phyloP scores from a whole-genome alignment of 1,140 invertebrate genomes.

The Conus ventricosus region DNA sequence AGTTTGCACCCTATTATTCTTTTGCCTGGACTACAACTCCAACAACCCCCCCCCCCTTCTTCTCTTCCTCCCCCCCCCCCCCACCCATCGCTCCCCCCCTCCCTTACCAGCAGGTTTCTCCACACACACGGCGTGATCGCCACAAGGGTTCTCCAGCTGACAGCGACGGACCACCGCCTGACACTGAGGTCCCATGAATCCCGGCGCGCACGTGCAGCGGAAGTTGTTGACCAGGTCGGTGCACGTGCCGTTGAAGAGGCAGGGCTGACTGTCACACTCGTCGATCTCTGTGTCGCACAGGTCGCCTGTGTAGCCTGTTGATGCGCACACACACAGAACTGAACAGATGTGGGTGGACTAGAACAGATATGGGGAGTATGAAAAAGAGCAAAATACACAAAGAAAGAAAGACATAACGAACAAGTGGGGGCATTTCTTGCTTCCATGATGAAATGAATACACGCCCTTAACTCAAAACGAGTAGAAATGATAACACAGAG shows the following conservation, averaged over 20 bases:
- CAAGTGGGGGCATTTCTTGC: background rate
- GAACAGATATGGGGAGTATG: constrained; percentile 55
- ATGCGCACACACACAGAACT: constrained; percentile 77
- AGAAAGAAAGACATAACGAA: background rate
- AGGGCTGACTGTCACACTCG: constrained; percentile 91
- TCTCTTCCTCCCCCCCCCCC: too few species aligned
- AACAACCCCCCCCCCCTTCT: too few species aligned
- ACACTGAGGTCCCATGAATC: constrained; percentile 78
- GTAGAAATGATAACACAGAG: too few species aligned
- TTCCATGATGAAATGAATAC: too few species aligned
- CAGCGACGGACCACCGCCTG: constrained; percentile 57
- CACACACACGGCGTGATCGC: constrained; percentile 54
- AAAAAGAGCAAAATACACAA: background rate
- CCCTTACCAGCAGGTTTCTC: constrained; percentile 55
- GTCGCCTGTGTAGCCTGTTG: constrained; percentile 78
- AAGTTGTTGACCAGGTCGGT: constrained; percentile 76
- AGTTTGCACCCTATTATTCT: too few species aligned
- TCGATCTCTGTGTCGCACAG: constrained; percentile 89
- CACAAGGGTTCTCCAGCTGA: constrained; percentile 51
- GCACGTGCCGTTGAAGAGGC: constrained; percentile 94
- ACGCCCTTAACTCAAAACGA: too few species aligned
- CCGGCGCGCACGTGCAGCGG: constrained; percentile 91
- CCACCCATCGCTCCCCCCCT: too few species aligned
- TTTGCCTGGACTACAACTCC: too few species aligned
- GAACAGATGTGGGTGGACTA: constrained; percentile 79